A percentile compares a stretch with the other conserved stretches of the same genome.
These are phyloP conservation scores for Calcarius ornatus DNA, from an alignment of 2,113 vertebrate genomes.

Conservation along the genomic window DNA sequence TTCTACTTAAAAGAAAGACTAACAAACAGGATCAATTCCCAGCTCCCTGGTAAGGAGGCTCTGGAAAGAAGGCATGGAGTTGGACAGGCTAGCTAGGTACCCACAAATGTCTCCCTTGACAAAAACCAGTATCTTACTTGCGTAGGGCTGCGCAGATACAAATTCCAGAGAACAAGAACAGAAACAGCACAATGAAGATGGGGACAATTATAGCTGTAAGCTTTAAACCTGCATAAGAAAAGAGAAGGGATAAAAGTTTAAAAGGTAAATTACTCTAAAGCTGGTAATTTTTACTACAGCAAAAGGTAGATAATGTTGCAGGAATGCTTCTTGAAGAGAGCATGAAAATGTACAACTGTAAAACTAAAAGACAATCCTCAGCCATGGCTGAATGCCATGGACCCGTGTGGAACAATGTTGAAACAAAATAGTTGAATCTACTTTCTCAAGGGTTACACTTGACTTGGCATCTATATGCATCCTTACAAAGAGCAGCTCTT, in stretches of 20 bases:
- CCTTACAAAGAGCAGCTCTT: background rate
- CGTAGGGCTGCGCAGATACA: conserved; percentile 68
- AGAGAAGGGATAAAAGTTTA: background rate
- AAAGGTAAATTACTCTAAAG: background rate
- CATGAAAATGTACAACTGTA: background rate
- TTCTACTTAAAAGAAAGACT: background rate
- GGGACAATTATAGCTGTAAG: conserved; percentile 67
- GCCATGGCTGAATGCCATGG: background rate
- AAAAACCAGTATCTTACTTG: conserved; percentile 71
- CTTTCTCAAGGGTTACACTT: background rate
- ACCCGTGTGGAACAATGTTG: background rate
- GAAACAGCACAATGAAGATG: conserved; percentile 48
- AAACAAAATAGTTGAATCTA: background rate
- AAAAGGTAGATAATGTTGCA: background rate
- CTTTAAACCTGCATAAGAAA: conserved; percentile 59
- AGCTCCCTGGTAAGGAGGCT: background rate
- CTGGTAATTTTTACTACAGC: background rate
- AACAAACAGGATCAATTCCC: background rate
- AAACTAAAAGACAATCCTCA: background rate
- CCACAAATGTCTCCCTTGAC: background rate
- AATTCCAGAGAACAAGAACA: conserved; percentile 69
- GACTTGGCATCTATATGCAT: background rate
- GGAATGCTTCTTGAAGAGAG: background rate
- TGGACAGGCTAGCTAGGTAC: background rate
- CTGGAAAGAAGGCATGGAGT: background rate